phyloP scores from a whole-genome alignment of 2,888 invertebrate species.

The Pachydiplax longipennis region DNA sequence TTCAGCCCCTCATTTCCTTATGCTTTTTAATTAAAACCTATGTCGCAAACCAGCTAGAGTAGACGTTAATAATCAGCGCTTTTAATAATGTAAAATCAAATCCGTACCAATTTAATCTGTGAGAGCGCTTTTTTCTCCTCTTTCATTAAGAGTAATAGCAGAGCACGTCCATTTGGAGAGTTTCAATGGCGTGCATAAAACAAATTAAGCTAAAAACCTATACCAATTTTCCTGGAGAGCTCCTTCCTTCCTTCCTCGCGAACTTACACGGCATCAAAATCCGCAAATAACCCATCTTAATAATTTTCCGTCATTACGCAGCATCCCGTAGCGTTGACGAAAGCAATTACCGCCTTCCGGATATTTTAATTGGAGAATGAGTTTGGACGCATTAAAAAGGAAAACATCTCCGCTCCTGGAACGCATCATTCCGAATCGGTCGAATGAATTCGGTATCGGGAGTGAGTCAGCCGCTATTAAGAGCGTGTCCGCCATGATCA shows the following conservation, averaged over 20 bases:
- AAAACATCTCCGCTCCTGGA: neutral
- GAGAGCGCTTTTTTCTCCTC: neutral
- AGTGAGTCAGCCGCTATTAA: conserved; percentile 8
- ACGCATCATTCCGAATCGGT: no score
- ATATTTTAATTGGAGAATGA: conserved; percentile 9
- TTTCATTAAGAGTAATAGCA: conserved; percentile 1
- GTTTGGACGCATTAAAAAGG: neutral
- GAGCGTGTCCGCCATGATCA: neutral
- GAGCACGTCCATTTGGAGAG: neutral
- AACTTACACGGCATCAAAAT: neutral
- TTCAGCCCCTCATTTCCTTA: no score
- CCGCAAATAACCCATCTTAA: neutral
- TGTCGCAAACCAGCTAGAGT: no score
- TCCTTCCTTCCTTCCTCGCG: neutral
- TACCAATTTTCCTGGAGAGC: neutral
- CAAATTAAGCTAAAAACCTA: conserved; percentile 25
- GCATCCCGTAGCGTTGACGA: neutral
- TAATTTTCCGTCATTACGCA: neutral
- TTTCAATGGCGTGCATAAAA: neutral
- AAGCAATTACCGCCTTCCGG: neutral
- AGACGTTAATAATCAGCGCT: no score
- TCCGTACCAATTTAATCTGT: neutral
- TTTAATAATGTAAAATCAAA: no score
- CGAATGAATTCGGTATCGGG: neutral
- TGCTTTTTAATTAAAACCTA: no score